Evolutionary conservation across 2,888 invertebrate genomes (phyloP), one percentile per base, ranked within the genome.

Genomic region (Nesidiocoris tenuis): DNA sequence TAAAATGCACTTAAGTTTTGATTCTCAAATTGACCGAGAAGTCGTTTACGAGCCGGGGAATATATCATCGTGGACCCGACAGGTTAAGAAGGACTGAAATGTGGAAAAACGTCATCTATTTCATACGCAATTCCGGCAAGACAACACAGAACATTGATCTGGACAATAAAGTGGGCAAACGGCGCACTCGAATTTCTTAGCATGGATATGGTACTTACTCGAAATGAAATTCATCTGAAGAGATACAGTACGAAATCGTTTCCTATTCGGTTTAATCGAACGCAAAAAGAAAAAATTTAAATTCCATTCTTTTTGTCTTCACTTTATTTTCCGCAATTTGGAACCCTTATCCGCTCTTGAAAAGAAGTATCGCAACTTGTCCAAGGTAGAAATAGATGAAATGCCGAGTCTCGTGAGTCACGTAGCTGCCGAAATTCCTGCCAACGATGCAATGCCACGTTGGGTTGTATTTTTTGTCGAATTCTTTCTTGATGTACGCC

Each of bases 381-480:
- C 98, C 98, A 83, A 98, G 88, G 87, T 98, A 99, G 89, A 99
- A 99, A 87, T 98, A 98, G 86, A 98, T 98, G 88, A 98, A 98
- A 87, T 98, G 97, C 86, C 97, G 95, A 79, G 98, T 98, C 88
- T 98, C 98, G 84, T 98, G 97, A 83, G 98, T 98, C 82, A 98
- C 96, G 84, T 97, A 97, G 82, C 96, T 96, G 82, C 98, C 98
- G 84, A 98, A 99, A 87, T 98, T 98, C 82, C 98, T 91, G 78
- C 98, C 98, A 80, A 98, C 98, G 85, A 98, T 98, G 88, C 97
- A 98, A 84, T 98, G 98, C 98, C 98, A 98, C 83, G 98, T 98
- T 72, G 98, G 98, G 86, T 97, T 97, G 89, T 97, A 98, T 86
- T 98, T 98, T 88, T 98, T 98, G 89, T 98, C 98, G 84, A 99